Conservation (phyloP, 2,797 vertebrate genomes). For the Apogon hyalosoma region DNA sequence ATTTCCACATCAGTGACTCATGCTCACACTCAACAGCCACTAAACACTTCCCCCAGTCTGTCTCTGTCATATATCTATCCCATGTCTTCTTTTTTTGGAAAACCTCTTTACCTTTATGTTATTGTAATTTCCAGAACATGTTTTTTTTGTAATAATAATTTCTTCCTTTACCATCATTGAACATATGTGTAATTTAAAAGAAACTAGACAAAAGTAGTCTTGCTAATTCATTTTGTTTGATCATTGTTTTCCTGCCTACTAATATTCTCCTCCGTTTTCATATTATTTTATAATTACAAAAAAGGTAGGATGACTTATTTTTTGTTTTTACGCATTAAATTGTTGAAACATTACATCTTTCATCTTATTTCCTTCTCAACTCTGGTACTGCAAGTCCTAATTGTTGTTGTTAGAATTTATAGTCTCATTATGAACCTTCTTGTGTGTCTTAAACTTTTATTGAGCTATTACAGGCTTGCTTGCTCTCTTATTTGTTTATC, state of each 20-base stretch:
- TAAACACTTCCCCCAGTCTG: constrained; percentile 14
- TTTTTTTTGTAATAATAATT: background rate
- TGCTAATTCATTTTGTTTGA: too few species aligned
- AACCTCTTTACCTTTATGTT: background rate
- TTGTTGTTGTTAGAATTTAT: background rate
- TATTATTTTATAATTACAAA: too few species aligned
- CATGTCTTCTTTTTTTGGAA: background rate
- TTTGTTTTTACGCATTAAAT: too few species aligned
- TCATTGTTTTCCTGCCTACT: too few species aligned
- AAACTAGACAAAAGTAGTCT: background rate
- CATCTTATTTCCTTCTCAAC: too few species aligned
- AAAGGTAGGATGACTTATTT: too few species aligned
- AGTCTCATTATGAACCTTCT: background rate
- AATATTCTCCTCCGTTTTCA: too few species aligned
- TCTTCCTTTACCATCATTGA: background rate
- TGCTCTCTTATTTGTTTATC: constrained; percentile 4
- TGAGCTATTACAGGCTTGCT: background rate
- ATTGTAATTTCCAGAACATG: background rate
- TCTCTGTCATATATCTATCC: constrained; percentile 7
- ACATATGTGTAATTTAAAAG: background rate
- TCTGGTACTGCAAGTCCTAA: background rate
- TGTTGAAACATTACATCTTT: too few species aligned
- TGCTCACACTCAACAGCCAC: constrained; percentile 31
- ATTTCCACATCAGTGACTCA: constrained; percentile 59
- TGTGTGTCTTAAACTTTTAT: constrained; percentile 8